These are phyloP conservation scores for Coelinius sp. DNA, from an alignment of 2,888 invertebrate species.

Conservation along the genomic window DNA sequence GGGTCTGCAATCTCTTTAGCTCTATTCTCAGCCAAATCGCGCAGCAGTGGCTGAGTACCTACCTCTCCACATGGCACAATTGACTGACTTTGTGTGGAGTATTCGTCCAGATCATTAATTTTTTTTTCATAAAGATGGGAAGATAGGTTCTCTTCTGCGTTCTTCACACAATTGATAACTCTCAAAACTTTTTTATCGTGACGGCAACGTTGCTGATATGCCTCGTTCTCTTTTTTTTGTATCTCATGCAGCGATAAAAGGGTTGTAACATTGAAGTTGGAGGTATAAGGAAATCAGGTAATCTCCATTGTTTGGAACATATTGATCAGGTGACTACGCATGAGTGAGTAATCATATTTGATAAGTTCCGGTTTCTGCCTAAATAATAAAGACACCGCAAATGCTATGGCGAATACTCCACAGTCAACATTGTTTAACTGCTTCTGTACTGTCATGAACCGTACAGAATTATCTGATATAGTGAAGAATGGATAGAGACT, in stretches of 20 bases:
- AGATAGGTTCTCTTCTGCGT: too few relatives aligned
- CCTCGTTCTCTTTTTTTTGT: not conserved
- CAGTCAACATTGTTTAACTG: not conserved
- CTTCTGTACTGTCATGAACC: constrained; percentile 4
- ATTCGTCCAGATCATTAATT: too few relatives aligned
- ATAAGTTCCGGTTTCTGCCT: not conserved
- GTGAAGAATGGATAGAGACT: constrained; percentile 7
- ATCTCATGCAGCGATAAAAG: not conserved
- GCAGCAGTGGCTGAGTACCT: too few relatives aligned
- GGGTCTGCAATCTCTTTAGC: not conserved
- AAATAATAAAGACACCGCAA: not conserved
- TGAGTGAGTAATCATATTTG: not conserved
- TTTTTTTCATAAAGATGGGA: too few relatives aligned
- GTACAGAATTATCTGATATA: not conserved
- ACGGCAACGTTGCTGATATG: not conserved
- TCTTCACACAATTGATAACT: too few relatives aligned
- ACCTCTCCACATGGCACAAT: too few relatives aligned
- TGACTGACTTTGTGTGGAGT: too few relatives aligned
- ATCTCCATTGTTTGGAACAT: not conserved
- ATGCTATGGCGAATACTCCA: not conserved
- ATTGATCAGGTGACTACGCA: not conserved
- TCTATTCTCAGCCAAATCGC: too few relatives aligned
- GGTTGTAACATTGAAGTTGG: not conserved
- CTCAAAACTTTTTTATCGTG: not conserved
- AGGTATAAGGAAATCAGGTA: not conserved